phyloP scores from a whole-genome alignment of 2,113 vertebrate species.

The Eulemur rufifrons region DNA sequence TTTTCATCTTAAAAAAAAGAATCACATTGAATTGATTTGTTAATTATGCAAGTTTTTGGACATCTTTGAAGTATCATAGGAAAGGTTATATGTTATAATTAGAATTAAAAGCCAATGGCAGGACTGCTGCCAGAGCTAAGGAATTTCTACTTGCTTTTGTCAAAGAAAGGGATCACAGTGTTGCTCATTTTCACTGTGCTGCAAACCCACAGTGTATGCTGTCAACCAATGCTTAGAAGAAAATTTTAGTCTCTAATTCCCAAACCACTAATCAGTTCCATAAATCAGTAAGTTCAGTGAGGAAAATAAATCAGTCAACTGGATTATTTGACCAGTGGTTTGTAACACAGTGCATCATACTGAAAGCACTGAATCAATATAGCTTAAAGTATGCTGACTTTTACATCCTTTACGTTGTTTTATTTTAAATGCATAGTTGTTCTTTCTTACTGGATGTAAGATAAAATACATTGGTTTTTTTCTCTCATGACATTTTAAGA shows the following conservation, averaged over 20 bases:
- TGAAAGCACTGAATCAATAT: not conserved
- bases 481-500: not conserved
- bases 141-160: not conserved
- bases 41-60: slow-evolving; percentile 76
- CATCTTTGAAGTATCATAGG: not conserved
- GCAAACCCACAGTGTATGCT: not conserved
- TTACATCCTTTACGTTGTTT: not conserved
- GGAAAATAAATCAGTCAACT: not conserved
- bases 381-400: not conserved
- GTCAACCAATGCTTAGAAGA: not conserved
- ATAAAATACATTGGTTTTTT: not conserved
- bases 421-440: not conserved
- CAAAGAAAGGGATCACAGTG: not conserved
- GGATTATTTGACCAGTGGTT: not conserved
- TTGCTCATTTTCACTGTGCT: not conserved
- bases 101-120: slow-evolving; percentile 21
- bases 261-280: not conserved
- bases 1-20: slow-evolving; percentile 76
- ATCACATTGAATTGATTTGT: slow-evolving; percentile 71
- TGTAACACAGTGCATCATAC: not conserved
- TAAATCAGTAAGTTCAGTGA: slow-evolving; percentile 7
- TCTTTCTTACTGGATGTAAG: not conserved
- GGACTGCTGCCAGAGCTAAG: not conserved
- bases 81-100: not conserved
- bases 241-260: not conserved